Conservation (phyloP, 2,888 invertebrate genomes). For the Lymantria dispar region DNA sequence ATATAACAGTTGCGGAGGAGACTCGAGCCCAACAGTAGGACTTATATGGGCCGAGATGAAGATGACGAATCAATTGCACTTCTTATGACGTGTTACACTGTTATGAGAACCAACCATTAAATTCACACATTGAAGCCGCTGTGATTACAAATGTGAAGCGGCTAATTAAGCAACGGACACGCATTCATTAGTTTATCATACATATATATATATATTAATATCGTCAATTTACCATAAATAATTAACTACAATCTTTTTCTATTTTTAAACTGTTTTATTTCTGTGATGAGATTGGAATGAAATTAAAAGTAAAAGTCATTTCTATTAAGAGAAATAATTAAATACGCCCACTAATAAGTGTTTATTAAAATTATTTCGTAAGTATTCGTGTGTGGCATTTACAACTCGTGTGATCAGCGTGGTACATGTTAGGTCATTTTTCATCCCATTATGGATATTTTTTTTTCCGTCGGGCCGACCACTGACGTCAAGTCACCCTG, state of each 20-base stretch:
- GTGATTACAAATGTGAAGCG: constrained; percentile 24
- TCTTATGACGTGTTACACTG: not conserved
- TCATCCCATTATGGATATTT: too few species aligned
- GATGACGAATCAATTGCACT: too few species aligned
- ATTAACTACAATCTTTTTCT: not conserved
- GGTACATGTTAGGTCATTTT: too few species aligned
- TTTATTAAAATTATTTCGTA: too few species aligned
- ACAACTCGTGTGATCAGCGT: too few species aligned
- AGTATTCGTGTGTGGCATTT: too few species aligned
- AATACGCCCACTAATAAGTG: not conserved
- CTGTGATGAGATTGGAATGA: not conserved
- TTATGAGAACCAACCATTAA: constrained; percentile 11
- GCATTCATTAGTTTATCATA: constrained; percentile 17
- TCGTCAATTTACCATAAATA: not conserved
- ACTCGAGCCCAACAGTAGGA: too few species aligned
- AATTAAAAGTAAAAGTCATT: not conserved
- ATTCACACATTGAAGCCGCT: constrained; percentile 22
- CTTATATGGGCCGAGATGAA: too few species aligned
- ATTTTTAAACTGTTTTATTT: not conserved
- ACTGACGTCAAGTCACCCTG: too few species aligned
- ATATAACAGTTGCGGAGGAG: too few species aligned
- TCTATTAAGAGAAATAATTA: not conserved
- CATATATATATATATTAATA: constrained; percentile 2
- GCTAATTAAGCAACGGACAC: constrained; percentile 19
- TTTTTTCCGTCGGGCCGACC: too few species aligned